These are phyloP conservation scores for Potorous gilbertii DNA, from an alignment of 2,797 vertebrate species.

Conservation along the genomic window DNA sequence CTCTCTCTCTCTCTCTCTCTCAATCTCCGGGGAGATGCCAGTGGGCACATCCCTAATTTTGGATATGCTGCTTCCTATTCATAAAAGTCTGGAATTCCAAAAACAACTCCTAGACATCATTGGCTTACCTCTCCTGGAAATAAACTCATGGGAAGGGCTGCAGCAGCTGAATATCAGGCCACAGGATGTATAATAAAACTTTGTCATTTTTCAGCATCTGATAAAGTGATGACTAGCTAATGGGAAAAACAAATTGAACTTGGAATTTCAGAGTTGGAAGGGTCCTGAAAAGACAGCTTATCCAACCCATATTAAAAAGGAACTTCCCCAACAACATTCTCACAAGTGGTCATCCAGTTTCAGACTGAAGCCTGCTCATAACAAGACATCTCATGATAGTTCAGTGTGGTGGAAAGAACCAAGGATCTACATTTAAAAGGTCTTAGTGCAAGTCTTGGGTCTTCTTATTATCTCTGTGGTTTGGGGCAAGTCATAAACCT, in stretches of 20 bases:
- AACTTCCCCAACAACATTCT: not conserved
- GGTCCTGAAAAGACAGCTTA: not conserved
- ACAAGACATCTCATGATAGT: not conserved
- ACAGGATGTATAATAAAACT: not conserved
- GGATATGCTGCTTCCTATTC: not conserved
- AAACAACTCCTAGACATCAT: conserved; percentile 7
- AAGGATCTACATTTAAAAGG: not conserved
- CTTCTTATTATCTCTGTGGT: not conserved
- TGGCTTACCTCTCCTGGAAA: conserved; percentile 35
- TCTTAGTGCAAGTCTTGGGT: not conserved
- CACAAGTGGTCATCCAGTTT: not conserved
- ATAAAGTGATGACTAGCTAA: conserved; percentile 3
- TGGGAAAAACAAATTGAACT: not conserved
- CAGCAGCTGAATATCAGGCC: not conserved
- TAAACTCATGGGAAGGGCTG: not conserved
- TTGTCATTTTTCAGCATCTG: not conserved
- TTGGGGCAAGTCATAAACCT: not conserved
- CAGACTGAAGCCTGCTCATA: not conserved
- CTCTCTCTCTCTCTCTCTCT: no score
- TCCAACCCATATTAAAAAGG: not conserved
- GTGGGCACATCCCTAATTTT: not conserved
- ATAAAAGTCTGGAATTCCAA: conserved; percentile 5
- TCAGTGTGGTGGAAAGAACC: not conserved
- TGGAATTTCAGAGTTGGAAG: not conserved
- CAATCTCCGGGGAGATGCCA: not conserved